Conservation (phyloP, 1,140 invertebrate species). For the Danaus plexippus region DNA sequence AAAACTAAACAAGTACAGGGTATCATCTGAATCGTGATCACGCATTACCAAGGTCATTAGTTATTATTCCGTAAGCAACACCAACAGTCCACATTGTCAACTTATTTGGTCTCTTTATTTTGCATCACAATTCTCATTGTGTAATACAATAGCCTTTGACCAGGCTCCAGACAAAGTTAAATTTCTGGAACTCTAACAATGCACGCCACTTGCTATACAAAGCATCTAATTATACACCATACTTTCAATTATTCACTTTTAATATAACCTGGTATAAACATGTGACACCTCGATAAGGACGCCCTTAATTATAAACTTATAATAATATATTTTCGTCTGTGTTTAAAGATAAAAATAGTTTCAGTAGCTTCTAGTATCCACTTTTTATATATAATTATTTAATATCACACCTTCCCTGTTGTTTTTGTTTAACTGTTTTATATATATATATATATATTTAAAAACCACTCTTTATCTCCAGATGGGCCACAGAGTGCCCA, state of each 20-base stretch:
- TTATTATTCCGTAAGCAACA: slow-evolving; percentile 46
- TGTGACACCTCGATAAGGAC: too few species aligned
- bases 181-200: slow-evolving; percentile 10
- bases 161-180: slow-evolving; percentile 22
- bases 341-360: too few species aligned
- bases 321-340: too few species aligned
- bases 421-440: too few species aligned
- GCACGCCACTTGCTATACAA: slow-evolving; percentile 8
- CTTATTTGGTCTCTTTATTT: slow-evolving; percentile 56
- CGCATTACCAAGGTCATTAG: slow-evolving; percentile 39
- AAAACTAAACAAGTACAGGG: slow-evolving; percentile 13
- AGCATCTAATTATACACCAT: slow-evolving; percentile 5
- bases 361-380: too few species aligned
- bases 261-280: too few species aligned
- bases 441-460: not conserved
- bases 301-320: too few species aligned
- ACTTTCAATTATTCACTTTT: not conserved
- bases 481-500: slow-evolving; percentile 76
- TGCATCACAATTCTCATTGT: slow-evolving; percentile 58
- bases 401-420: too few species aligned
- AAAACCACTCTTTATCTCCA: slow-evolving; percentile 38
- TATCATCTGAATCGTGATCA: slow-evolving; percentile 46
- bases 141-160: slow-evolving; percentile 53
- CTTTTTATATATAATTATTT: too few species aligned
- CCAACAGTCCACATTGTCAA: slow-evolving; percentile 34